Base-by-base conservation (phyloP, 2,888 invertebrate genomes). In the Drosophila colorata region DNA sequence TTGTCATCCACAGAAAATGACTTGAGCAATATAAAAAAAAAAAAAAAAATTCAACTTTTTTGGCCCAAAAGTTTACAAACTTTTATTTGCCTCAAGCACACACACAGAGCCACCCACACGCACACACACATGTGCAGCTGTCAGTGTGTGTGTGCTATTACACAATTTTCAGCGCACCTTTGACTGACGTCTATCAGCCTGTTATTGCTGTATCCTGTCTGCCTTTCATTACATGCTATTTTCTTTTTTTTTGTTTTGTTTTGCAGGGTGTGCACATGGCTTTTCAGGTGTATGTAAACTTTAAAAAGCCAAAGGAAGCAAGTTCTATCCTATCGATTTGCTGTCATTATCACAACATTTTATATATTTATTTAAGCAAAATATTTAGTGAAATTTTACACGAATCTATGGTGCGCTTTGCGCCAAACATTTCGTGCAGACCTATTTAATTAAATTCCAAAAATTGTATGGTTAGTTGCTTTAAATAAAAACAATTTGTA, bases 1-100 rank as follows among this genome's bases (percentile, higher is more conserved):
- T 87, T 87, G 87, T 85, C 87, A 83, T 76, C 70, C 57, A 37
- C 87, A 85, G 74, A 71, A 73, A 81, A 66, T 76, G 49, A 68
- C 69, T 67, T 69, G 47, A 43, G 48, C 52, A 49, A 69, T 53
- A 66, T 13, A n/a, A 16, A 7, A 25, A 80, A 49, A 69, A 51
- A 66, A 14, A n/a, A 16, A 7, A 25, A 80, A 57, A 47, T 14
- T 11, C 40, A 61, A 48, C 63, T 59, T 59, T 41, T 57, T 41
- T 48, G 7, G 37, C 41, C 51, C 51, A 44, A 69, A 75, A 71
- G 59, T 80, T 53, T 18, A 35, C 11, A 41, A 79, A 84, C 60
- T 81, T 80, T 47, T 70, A 41, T 70, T 60, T 56, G 66, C 66
- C 60, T 43, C 20, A 11, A 7, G 58, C 47, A 43, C 40, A 56